Evolutionary conservation across 2,888 invertebrate genomes (phyloP).

Genomic region (Cepaea hortensis): DNA sequence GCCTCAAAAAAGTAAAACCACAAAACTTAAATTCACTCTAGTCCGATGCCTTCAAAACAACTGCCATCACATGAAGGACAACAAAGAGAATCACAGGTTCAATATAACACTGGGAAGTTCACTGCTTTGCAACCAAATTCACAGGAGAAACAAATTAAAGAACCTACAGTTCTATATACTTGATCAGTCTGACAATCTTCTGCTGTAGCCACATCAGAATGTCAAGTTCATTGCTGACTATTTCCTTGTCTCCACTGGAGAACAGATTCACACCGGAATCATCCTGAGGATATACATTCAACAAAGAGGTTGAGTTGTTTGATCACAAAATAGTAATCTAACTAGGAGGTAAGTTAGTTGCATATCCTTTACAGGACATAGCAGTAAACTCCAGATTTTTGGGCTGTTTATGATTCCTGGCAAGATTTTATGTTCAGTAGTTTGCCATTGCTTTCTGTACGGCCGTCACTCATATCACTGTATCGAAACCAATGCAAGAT

Average conservation of each 20-base stretch:
- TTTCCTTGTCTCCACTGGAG: slow-evolving; percentile 82
- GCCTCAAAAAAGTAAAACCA: background rate
- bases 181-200: slow-evolving; percentile 83
- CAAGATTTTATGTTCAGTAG: too few relatives aligned
- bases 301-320: background rate
- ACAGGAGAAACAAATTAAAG: background rate
- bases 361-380: too few relatives aligned
- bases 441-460: too few relatives aligned
- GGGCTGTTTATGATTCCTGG: too few relatives aligned
- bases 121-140: background rate
- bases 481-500: too few relatives aligned
- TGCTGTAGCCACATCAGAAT: slow-evolving; percentile 83
- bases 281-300: slow-evolving; percentile 56
- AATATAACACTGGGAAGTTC: background rate
- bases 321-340: background rate
- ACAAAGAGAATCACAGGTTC: background rate
- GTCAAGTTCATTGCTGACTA: slow-evolving; percentile 82
- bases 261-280: slow-evolving; percentile 70
- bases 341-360: too few relatives aligned
- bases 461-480: too few relatives aligned
- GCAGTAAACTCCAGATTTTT: too few relatives aligned
- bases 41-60: too few relatives aligned
- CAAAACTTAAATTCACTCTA: too few relatives aligned
- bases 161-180: slow-evolving; percentile 47
- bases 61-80: background rate